Evolutionary conservation across 2,113 vertebrate genomes (phyloP).

Genomic region (Sporophila hypoxantha): DNA sequence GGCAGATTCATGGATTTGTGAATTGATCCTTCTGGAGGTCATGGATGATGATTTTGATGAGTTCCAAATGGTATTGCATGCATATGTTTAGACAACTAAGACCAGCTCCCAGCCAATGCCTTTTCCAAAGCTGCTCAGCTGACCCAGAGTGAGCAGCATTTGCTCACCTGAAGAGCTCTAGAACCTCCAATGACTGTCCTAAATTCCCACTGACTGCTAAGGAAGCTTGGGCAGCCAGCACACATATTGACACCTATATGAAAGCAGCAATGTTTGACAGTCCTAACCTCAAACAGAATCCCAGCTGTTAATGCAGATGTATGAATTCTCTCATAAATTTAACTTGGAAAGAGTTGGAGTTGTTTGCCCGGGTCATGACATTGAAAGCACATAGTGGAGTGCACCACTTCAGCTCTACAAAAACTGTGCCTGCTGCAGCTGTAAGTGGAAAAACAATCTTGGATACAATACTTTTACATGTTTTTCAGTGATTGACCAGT

Average conservation of each 20-base stretch:
- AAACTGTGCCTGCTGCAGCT: neutral
- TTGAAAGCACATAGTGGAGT: neutral
- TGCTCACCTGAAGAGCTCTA: neutral
- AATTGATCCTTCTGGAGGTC: neutral
- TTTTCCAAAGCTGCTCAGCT: neutral
- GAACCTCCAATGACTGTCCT: neutral
- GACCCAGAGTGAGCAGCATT: neutral
- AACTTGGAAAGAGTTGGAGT: neutral
- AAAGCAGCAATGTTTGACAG: neutral
- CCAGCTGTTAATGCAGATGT: neutral
- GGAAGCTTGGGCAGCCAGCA: neutral
- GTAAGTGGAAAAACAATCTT: neutral
- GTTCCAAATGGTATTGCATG: neutral
- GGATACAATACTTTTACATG: neutral
- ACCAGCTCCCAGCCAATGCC: neutral
- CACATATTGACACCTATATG: neutral
- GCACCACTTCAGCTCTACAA: neutral
- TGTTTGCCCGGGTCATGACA: neutral
- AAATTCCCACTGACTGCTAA: neutral
- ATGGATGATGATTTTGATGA: accelerated
- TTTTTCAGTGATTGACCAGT: neutral
- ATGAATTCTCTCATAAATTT: neutral
- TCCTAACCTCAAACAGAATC: neutral
- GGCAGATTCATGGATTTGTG: neutral
- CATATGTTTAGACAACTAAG: neutral